Conservation (phyloP, 2,888 invertebrate species). For the Melinaea menophilus region DNA sequence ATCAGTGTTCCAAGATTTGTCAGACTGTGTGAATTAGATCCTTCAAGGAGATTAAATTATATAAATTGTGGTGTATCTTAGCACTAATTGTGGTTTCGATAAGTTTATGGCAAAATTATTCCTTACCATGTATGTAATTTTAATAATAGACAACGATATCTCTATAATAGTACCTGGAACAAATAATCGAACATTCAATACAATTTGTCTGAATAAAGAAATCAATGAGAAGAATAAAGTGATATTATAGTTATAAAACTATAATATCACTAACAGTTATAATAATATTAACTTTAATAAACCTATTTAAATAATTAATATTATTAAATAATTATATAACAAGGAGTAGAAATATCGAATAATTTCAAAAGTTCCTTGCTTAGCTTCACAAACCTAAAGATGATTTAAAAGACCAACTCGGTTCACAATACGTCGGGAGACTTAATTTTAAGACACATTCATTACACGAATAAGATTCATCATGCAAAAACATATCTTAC, state of each 20-base stretch:
- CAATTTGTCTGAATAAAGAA: no score
- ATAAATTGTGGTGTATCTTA: slow-evolving; percentile 42
- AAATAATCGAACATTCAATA: slow-evolving; percentile 15
- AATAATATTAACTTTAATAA: no score
- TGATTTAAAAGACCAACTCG: slow-evolving; percentile 5
- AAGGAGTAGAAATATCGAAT: no score
- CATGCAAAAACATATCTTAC: slow-evolving; percentile 60
- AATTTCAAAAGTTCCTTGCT: no score
- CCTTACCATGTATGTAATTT: slow-evolving; percentile 32
- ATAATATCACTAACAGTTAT: no score
- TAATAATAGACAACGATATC: slow-evolving; percentile 27
- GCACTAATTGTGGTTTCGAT: slow-evolving; percentile 40
- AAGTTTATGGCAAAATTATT: slow-evolving; percentile 39
- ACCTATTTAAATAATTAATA: no score
- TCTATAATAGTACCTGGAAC: slow-evolving; percentile 34
- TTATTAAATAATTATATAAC: no score
- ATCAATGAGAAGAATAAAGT: no score
- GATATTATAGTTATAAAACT: no score
- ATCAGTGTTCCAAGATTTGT: slow-evolving; percentile 32
- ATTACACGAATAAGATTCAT: slow-evolving; percentile 57
- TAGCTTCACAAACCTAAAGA: no score
- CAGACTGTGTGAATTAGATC: slow-evolving; percentile 36
- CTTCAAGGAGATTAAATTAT: slow-evolving; percentile 42
- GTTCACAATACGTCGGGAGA: slow-evolving; percentile 11
- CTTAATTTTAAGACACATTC: slow-evolving; percentile 23